A percentile compares a stretch with the other conserved stretches of the same genome.
phyloP scores from a whole-genome alignment of 2,797 vertebrate genomes.

The Carcharodon carcharias region DNA sequence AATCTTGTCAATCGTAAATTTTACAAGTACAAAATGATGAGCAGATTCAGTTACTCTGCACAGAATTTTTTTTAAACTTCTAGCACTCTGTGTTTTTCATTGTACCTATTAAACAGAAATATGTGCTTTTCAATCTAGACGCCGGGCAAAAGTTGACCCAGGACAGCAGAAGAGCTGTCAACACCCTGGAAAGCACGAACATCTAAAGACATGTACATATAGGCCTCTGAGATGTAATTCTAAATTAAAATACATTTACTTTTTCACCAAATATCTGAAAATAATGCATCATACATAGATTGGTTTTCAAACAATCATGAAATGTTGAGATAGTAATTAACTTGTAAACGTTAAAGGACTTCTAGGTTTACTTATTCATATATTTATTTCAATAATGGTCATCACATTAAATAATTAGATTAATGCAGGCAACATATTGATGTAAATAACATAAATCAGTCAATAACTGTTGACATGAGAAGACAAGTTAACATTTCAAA shows the following conservation, averaged over 20 bases:
- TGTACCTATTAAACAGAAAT: neutral
- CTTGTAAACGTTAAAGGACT: neutral
- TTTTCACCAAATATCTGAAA: neutral
- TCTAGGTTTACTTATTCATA: neutral
- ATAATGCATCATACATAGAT: neutral
- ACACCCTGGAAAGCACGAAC: too few relatives aligned
- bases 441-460: neutral
- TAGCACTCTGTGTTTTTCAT: neutral
- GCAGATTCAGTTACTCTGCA: neutral
- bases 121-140: neutral
- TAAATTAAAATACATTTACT: neutral
- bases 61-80: neutral
- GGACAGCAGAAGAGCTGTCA: neutral
- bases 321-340: neutral
- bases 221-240: neutral
- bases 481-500: neutral
- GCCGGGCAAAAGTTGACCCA: neutral
- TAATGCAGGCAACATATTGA: neutral
- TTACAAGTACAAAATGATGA: neutral
- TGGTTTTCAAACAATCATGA: neutral
- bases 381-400: neutral
- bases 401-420: neutral
- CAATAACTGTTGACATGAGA: neutral
- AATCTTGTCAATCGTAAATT: neutral
- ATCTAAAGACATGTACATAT: neutral